Percentiles rank a stretch among this genome's conserved stretches.
These are phyloP conservation scores for Catharus bicknelli DNA, from an alignment of 2,113 vertebrate genomes.

Conservation along the genomic window DNA sequence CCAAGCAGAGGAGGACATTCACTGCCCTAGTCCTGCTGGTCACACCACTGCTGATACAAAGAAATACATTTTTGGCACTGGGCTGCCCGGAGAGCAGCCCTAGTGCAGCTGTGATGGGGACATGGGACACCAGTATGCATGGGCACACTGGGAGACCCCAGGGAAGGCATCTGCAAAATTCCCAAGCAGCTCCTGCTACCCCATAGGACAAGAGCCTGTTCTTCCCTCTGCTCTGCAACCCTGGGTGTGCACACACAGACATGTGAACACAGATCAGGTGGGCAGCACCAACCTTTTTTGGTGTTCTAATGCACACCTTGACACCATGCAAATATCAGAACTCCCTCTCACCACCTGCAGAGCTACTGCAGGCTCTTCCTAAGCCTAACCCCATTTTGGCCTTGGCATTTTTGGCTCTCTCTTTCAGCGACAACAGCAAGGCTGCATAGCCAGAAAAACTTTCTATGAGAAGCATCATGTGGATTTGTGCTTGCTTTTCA, in stretches of 20 bases:
- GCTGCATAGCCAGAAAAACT: accelerated
- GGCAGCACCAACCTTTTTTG: accelerated
- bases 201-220: accelerated
- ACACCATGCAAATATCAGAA: accelerated
- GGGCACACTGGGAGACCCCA: background rate
- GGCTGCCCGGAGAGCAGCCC: background rate
- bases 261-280: accelerated
- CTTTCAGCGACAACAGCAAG: background rate
- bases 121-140: accelerated
- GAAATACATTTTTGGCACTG: background rate
- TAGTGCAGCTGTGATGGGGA: background rate
- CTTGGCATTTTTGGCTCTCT: background rate
- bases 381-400: background rate
- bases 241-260: background rate
- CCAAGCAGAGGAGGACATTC: background rate
- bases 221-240: background rate
- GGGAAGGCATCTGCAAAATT: background rate
- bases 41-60: background rate
- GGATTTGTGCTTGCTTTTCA: background rate
- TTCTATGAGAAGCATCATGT: accelerated
- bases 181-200: background rate
- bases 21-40: background rate
- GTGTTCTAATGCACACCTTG: background rate
- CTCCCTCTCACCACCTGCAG: background rate
- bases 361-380: background rate